Evolutionary conservation across 2,888 invertebrate species (phyloP).

Genomic region (Andrena marginata): DNA sequence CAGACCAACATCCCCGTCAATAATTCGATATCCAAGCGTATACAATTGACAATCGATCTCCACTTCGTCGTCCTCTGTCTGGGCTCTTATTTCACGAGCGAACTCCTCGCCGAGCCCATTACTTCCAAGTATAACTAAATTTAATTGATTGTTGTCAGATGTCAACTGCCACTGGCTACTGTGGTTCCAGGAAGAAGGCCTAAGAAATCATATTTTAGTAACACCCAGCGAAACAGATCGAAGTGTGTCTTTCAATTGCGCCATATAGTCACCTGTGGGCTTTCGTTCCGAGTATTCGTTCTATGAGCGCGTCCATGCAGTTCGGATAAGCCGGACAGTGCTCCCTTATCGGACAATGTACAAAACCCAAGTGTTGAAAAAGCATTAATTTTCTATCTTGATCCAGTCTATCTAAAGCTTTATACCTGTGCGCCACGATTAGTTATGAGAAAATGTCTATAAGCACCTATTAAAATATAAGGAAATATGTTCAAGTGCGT

Average conservation of each 20-base stretch:
- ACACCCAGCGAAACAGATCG: neutral
- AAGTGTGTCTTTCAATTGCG: neutral
- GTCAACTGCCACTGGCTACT: conserved; percentile 89
- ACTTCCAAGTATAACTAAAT: conserved; percentile 95
- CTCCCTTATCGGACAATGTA: conserved; percentile 97
- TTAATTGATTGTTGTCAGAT: conserved; percentile 91
- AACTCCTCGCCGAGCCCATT: conserved; percentile 95
- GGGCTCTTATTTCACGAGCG: conserved; percentile 93
- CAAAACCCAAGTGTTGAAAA: conserved; percentile 97
- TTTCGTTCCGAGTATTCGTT: conserved; percentile 89
- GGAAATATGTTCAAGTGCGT: conserved; percentile 51
- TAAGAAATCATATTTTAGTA: conserved; percentile 64
- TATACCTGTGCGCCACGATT: conserved; percentile 88
- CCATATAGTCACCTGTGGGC: conserved; percentile 86
- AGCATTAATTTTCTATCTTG: conserved; percentile 97
- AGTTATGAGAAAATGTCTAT: conserved; percentile 14
- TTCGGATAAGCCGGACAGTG: conserved; percentile 96
- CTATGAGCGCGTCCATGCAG: conserved; percentile 92
- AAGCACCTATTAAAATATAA: neutral
- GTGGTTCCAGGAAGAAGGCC: conserved; percentile 89
- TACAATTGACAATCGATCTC: conserved; percentile 92
- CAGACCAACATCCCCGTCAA: conserved; percentile 93
- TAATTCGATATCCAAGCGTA: conserved; percentile 93
- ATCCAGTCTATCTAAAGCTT: conserved; percentile 96
- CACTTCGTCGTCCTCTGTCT: conserved; percentile 95